Base-by-base conservation (phyloP, 1,140 invertebrate species). In the Meloidogyne hapla region DNA sequence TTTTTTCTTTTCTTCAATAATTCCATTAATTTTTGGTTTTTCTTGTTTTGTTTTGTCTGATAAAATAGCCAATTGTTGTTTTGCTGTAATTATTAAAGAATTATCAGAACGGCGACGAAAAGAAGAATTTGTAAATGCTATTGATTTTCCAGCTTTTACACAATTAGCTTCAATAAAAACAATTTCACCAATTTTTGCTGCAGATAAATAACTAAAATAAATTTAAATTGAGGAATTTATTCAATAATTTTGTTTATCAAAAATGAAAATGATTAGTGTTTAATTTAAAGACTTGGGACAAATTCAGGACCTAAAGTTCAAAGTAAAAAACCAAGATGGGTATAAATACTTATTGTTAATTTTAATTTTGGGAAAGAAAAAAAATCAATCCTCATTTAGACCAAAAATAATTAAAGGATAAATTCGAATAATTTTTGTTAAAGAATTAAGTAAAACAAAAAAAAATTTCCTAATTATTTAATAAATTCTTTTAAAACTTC, bases 131-230 rank as follows among this genome's bases (percentile, higher is more conserved):
- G 79, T 76, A 45, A 79, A 79, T 9, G 68, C 67, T 6, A 79
- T 74, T 18, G 80, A 80, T 25, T 48, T 65, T 33, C 79, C 78
- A 23, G 66, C 33, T 42, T 67, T 77, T 28, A 79, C 13, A 23
- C 40, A 45, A 8, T 26, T 64, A 9, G 72, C 78, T 69, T 79
- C 78, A 40, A 81, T 68, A 15, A 56, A 45, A 10, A 81, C n/a
- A 42, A 21, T 40, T 40, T 79, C 78, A 33, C 79, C 78, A 12
- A 80, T 42, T 33, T 68, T 21, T 18, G 79, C 78, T 10, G 78
- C 80, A 15, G 28, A 45, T 40, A 79, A 23, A 40, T 81, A 81
- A 40, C 79, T 79, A 13, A 80, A 74, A 74, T 1, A 8, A 40
- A 38, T 33, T 18, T 13, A 42, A 48, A 48, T 48, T 38, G 1